Conservation (phyloP, 2,888 invertebrate species). For the Capitulum mitella region DNA sequence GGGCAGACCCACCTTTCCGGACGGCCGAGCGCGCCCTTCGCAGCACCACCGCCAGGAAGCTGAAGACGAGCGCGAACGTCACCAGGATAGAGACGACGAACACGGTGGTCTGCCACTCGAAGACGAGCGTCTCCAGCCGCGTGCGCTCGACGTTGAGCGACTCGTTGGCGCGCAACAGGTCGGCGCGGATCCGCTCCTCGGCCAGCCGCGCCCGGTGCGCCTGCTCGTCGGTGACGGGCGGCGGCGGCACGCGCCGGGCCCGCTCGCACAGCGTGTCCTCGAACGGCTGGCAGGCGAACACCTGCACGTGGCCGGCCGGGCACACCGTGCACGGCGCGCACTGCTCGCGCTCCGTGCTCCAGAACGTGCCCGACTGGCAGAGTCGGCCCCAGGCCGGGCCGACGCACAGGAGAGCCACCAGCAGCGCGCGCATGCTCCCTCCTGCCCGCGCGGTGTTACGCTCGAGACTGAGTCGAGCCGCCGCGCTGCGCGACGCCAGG, state of each 20-base stretch:
- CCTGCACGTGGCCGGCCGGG: background rate
- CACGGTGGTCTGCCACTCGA: constrained; percentile 15
- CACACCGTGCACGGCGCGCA: background rate
- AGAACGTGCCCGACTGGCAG: background rate
- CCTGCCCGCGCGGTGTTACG: too few species aligned
- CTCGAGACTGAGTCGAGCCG: too few species aligned
- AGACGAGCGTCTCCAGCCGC: constrained; percentile 7
- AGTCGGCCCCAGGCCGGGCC: background rate
- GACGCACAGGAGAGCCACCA: background rate
- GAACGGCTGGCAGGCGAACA: constrained; percentile 6
- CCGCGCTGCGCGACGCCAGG: too few species aligned
- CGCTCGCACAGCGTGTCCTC: background rate
- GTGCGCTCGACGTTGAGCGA: background rate
- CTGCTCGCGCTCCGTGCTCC: background rate
- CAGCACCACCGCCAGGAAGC: constrained; percentile 1
- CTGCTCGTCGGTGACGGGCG: background rate
- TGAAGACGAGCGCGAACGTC: constrained; percentile 15
- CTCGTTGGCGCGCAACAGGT: background rate
- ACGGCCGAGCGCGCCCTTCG: background rate
- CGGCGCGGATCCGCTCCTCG: background rate
- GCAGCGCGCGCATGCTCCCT: background rate
- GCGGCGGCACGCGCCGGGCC: background rate
- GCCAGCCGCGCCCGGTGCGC: background rate
- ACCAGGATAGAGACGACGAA: constrained; percentile 15
- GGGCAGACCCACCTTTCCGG: constrained; percentile 15